These are phyloP conservation scores for Volucella bombylans DNA, from an alignment of 2,888 invertebrate species.

Conservation along the genomic window DNA sequence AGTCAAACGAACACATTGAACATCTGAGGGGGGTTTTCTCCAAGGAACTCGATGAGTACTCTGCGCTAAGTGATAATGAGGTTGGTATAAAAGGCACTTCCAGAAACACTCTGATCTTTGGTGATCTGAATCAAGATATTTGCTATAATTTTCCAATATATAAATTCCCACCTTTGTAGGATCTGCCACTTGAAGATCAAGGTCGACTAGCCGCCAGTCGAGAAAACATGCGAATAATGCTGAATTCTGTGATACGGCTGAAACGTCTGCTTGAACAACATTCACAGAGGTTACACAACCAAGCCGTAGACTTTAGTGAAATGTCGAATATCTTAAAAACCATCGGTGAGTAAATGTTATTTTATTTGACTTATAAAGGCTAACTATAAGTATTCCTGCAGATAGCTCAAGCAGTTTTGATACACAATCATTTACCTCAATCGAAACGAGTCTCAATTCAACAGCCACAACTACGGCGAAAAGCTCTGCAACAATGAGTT, in stretches of 20 bases:
- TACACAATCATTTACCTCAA: conserved; percentile 69
- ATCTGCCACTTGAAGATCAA: conserved; percentile 75
- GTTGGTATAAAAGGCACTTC: no score
- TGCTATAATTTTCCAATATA: no score
- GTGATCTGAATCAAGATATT: no score
- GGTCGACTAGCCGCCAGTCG: conserved; percentile 53
- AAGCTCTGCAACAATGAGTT: conserved; percentile 71
- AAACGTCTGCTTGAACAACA: conserved; percentile 73
- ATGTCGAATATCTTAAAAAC: conserved; percentile 73
- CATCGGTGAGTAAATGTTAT: no score
- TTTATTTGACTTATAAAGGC: no score
- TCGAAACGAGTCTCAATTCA: conserved; percentile 72
- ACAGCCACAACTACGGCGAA: conserved; percentile 72
- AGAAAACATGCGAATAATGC: conserved; percentile 74
- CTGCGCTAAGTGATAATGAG: conserved; percentile 74
- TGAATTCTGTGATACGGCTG: conserved; percentile 74
- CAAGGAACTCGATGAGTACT: conserved; percentile 75
- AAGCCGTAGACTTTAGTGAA: conserved; percentile 75
- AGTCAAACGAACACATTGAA: conserved; percentile 75
- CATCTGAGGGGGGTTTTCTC: conserved; percentile 72
- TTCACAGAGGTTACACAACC: conserved; percentile 69
- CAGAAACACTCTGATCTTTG: no score
- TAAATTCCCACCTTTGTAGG: no score
- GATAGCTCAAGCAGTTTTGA: conserved; percentile 70
- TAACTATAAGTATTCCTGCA: conserved; percentile 50